A percentile compares a stretch with the other conserved stretches of the same genome.
These are phyloP conservation scores for Drosophila nannoptera DNA, from an alignment of 1,140 invertebrate genomes.

Conservation along the genomic window DNA sequence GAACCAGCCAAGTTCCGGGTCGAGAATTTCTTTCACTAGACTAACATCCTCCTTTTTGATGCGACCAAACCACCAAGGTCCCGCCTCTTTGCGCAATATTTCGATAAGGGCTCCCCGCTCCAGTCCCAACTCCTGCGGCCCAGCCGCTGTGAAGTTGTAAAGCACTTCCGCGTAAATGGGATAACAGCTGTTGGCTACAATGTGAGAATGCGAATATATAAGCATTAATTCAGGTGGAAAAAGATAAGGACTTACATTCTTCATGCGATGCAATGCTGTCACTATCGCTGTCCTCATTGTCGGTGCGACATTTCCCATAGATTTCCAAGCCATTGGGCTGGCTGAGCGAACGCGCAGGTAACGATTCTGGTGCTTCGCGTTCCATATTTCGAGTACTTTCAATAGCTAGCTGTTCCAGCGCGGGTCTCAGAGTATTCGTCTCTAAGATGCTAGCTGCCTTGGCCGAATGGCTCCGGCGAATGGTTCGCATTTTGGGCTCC, in stretches of 20 bases:
- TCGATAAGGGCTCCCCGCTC: slow-evolving; percentile 74
- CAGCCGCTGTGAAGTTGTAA: slow-evolving; percentile 75
- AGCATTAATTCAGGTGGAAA: slow-evolving; percentile 6
- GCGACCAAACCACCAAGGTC: slow-evolving; percentile 78
- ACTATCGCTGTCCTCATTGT: slow-evolving; percentile 73
- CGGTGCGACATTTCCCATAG: slow-evolving; percentile 57
- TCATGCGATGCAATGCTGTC: slow-evolving; percentile 74
- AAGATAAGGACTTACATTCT: slow-evolving; percentile 58
- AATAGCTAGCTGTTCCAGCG: slow-evolving; percentile 40
- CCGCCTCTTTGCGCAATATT: slow-evolving; percentile 72
- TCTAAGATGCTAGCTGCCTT: slow-evolving; percentile 59
- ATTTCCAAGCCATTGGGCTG: slow-evolving; percentile 85
- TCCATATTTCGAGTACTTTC: slow-evolving; percentile 37
- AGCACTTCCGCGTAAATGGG: slow-evolving; percentile 76
- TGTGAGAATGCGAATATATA: slow-evolving; percentile 1
- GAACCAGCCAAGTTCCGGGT: slow-evolving; percentile 77
- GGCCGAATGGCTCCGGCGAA: slow-evolving; percentile 73
- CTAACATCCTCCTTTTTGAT: slow-evolving; percentile 73
- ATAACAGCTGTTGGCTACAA: slow-evolving; percentile 51
- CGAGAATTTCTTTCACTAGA: slow-evolving; percentile 62
- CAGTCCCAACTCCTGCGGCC: slow-evolving; percentile 72
- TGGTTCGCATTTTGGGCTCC: slow-evolving; percentile 45
- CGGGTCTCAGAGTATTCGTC: slow-evolving; percentile 30
- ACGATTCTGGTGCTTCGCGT: slow-evolving; percentile 79
- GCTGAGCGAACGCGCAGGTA: slow-evolving; percentile 84